A percentile compares a stretch with the other conserved stretches of the same genome.
phyloP scores from a whole-genome alignment of 2,797 vertebrate genomes.

The Sternotherus odoratus region DNA sequence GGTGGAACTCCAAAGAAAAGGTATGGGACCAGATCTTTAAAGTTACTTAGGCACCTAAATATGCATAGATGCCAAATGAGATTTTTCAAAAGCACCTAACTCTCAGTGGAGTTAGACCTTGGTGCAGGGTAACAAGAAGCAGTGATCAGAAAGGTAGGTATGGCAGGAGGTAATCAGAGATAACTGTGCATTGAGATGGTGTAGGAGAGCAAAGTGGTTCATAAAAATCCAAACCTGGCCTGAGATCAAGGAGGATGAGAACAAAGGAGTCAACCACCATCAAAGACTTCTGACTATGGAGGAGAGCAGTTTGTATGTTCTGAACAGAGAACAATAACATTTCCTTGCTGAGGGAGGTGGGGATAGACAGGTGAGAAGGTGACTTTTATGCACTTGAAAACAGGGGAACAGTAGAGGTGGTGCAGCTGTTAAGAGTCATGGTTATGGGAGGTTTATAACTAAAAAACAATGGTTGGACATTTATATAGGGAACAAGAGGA shows the following conservation, averaged over 20 bases:
- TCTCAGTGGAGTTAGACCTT: background rate
- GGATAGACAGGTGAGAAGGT: background rate
- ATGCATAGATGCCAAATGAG: background rate
- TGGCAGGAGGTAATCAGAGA: fast-evolving
- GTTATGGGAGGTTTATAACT: background rate
- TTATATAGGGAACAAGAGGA: background rate
- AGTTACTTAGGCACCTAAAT: background rate
- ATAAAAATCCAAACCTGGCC: background rate
- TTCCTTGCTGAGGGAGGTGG: background rate
- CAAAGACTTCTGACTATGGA: background rate
- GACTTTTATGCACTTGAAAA: background rate
- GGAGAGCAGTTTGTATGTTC: background rate
- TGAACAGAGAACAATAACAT: background rate
- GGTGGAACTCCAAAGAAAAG: background rate
- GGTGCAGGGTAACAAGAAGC: background rate
- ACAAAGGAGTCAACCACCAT: fast-evolving
- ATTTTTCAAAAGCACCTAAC: background rate
- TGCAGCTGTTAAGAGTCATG: background rate
- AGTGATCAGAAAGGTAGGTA: background rate
- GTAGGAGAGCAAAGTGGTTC: background rate
- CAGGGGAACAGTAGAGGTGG: background rate
- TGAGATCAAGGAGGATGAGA: background rate
- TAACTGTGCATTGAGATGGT: background rate
- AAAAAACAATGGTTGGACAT: background rate
- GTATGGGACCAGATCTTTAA: background rate